Percentiles rank a stretch among this genome's conserved stretches.
phyloP scores from a whole-genome alignment of 2,113 vertebrate species.

The Tyto alba region DNA sequence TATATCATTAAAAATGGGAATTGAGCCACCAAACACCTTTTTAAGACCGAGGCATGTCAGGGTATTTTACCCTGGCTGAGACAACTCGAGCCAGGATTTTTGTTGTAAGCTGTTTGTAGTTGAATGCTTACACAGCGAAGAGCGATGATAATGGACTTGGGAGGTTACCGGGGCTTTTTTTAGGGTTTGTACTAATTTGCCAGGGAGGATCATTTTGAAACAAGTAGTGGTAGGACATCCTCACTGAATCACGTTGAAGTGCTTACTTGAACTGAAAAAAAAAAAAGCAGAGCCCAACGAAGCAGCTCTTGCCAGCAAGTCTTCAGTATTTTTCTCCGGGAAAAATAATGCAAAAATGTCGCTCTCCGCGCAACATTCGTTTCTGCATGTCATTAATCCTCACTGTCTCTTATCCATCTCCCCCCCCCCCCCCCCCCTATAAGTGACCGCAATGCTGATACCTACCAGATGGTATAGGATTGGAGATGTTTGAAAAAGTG shows the following conservation, averaged over 20 bases:
- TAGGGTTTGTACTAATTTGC: constrained; percentile 10
- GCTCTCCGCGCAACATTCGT: not conserved
- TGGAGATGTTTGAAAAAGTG: not conserved
- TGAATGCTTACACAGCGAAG: not conserved
- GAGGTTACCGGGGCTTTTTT: not conserved
- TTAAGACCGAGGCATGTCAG: not conserved
- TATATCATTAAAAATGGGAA: not conserved
- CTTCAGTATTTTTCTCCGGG: not conserved
- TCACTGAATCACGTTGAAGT: constrained; percentile 2
- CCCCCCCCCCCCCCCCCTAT: not conserved
- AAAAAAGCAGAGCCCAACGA: not conserved
- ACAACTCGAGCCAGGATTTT: not conserved
- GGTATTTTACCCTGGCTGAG: not conserved
- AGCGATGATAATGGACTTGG: not conserved
- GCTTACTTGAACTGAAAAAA: not conserved
- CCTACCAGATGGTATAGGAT: not conserved
- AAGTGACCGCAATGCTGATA: not conserved
- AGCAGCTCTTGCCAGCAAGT: not conserved
- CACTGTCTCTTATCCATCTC: not conserved
- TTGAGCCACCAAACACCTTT: not conserved
- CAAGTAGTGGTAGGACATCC: not conserved
- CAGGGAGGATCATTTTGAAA: constrained; percentile 24
- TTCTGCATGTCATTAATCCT: not conserved
- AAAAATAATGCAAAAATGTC: not conserved
- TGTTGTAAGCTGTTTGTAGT: not conserved